Evolutionary conservation across 2,888 invertebrate species (phyloP).

Genomic region (Philereme transversata): DNA sequence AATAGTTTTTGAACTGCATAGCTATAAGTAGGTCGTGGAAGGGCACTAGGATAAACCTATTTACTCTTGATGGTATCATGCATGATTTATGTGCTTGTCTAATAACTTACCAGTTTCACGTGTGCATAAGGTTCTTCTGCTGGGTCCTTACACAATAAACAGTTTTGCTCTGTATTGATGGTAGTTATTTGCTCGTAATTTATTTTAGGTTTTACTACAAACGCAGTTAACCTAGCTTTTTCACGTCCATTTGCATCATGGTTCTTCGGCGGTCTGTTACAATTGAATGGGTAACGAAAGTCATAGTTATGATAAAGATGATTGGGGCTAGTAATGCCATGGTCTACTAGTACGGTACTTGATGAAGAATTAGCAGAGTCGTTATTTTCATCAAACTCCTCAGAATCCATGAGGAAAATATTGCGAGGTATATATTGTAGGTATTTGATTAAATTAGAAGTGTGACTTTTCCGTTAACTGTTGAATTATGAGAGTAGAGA

Average conservation of each 20-base stretch:
- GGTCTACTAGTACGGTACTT: conserved; percentile 10
- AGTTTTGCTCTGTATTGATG: conserved; percentile 24
- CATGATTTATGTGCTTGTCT: no score
- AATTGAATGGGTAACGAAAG: conserved; percentile 19
- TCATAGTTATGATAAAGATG: conserved; percentile 25
- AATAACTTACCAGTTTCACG: conserved; percentile 39
- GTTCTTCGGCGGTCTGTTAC: conserved; percentile 15
- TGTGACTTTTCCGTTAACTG: not conserved
- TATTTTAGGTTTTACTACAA: conserved; percentile 3
- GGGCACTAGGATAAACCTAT: no score
- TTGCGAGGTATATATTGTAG: not conserved
- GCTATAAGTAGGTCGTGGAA: no score
- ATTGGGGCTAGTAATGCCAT: conserved; percentile 3
- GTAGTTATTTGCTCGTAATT: conserved; percentile 8
- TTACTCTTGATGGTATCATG: no score
- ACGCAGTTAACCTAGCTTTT: conserved; percentile 5
- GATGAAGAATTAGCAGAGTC: conserved; percentile 19
- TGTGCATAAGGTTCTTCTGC: conserved; percentile 46
- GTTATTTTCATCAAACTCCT: conserved; percentile 21
- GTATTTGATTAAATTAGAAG: conserved; percentile 3
- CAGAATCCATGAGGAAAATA: conserved; percentile 25
- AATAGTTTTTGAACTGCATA: no score
- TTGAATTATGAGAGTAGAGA: not conserved
- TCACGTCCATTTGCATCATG: conserved; percentile 1
- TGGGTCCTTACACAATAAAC: conserved; percentile 24